Conservation (phyloP, 1,140 invertebrate genomes). For the Drosophila ambigua region DNA sequence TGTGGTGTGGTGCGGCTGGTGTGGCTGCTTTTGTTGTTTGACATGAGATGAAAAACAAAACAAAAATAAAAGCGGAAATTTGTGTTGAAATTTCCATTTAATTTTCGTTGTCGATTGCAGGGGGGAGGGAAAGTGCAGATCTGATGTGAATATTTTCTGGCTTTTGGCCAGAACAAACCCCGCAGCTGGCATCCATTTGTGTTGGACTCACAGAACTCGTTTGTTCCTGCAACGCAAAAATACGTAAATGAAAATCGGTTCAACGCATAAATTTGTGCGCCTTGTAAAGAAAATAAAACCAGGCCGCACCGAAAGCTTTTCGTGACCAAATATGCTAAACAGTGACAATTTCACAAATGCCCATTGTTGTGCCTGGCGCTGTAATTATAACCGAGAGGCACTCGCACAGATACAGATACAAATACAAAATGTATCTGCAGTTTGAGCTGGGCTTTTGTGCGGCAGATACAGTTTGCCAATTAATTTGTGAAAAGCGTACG, state of each 20-base stretch:
- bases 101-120: conserved; percentile 24
- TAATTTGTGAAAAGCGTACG: conserved; percentile 74
- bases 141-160: not conserved
- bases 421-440: conserved; percentile 66
- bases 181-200: not conserved
- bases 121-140: not conserved
- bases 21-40: conserved; percentile 31
- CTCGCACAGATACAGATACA: conserved; percentile 35
- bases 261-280: conserved; percentile 78
- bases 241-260: conserved; percentile 41
- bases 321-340: conserved; percentile 81
- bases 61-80: conserved; percentile 52
- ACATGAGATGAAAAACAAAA: conserved; percentile 27
- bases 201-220: not conserved
- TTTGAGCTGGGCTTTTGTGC: conserved; percentile 1
- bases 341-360: conserved; percentile 81
- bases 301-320: conserved; percentile 63
- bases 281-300: conserved; percentile 68
- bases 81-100: conserved; percentile 71
- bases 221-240: conserved; percentile 38
- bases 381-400: conserved; percentile 58
- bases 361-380: conserved; percentile 61
- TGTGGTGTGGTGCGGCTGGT: not conserved
- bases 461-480: conserved; percentile 64
- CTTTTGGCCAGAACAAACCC: not conserved